These are phyloP conservation scores for Scrobipalpa atriplicella DNA, from an alignment of 2,888 invertebrate species.

Conservation along the genomic window DNA sequence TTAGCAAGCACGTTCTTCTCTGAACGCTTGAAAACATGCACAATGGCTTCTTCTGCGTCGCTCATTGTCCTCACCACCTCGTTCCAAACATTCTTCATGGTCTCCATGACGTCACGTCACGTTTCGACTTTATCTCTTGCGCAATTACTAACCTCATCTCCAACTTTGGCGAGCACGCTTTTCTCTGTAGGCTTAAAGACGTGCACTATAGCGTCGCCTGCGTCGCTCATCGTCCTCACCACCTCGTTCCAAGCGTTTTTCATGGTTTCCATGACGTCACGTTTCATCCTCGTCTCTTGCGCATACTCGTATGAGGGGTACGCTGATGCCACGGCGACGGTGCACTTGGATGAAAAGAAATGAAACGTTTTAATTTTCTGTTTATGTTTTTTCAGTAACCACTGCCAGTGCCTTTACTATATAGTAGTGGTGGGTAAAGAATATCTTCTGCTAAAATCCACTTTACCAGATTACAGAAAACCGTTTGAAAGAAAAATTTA, in stretches of 20 bases:
- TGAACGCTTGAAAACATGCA: too few relatives aligned
- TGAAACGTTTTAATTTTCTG: background rate
- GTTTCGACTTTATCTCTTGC: conserved; percentile 38
- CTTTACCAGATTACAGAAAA: too few relatives aligned
- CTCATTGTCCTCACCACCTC: too few relatives aligned
- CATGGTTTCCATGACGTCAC: conserved; percentile 71
- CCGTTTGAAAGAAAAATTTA: too few relatives aligned
- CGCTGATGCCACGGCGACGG: conserved; percentile 47
- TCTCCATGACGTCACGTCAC: conserved; percentile 71
- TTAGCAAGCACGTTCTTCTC: too few relatives aligned
- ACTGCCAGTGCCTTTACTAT: too few relatives aligned
- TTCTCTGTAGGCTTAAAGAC: conserved; percentile 74
- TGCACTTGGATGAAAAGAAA: conserved; percentile 40
- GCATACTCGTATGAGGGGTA: conserved; percentile 47
- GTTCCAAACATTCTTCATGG: conserved; percentile 35
- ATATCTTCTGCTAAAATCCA: too few relatives aligned
- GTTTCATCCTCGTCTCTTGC: conserved; percentile 38
- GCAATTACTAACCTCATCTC: conserved; percentile 16
- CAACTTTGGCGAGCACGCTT: conserved; percentile 60
- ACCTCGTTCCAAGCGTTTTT: conserved; percentile 68
- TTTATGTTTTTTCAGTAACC: too few relatives aligned
- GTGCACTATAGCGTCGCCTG: conserved; percentile 69
- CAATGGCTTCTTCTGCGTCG: too few relatives aligned
- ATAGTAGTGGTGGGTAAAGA: too few relatives aligned
- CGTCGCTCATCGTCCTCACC: conserved; percentile 63